Conservation (phyloP, 2,113 vertebrate species). For the Crotalus helleri region DNA sequence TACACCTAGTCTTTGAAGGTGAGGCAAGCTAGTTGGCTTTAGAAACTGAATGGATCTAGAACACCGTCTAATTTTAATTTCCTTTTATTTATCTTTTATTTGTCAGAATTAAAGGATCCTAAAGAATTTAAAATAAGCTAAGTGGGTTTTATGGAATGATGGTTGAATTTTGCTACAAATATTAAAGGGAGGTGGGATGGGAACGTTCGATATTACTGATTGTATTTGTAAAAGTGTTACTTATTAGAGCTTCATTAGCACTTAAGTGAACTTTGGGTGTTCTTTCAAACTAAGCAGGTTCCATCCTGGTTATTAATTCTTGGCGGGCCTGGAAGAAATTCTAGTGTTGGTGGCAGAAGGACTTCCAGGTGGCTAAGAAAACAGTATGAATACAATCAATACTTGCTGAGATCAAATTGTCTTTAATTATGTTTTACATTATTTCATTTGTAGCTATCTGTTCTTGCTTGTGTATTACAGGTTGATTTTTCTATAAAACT, state of each 20-base stretch:
- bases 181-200: background rate
- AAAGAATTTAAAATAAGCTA: background rate
- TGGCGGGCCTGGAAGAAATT: background rate
- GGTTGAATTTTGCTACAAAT: background rate
- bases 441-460: background rate
- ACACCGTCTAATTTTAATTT: background rate
- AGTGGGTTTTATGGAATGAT: background rate
- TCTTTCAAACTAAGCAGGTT: background rate
- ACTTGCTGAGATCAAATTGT: background rate
- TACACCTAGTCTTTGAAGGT: background rate
- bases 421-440: background rate
- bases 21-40: background rate
- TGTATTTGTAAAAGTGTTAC: background rate
- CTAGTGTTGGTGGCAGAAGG: background rate
- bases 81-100: background rate
- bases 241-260: background rate
- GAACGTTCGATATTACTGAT: background rate
- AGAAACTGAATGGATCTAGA: background rate
- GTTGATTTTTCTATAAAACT: background rate
- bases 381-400: background rate
- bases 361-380: background rate
- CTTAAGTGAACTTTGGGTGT: background rate
- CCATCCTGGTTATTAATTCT: background rate
- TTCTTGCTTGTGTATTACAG: background rate
- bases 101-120: background rate